Conservation (phyloP, 2,113 vertebrate species). For the Pangasianodon gigas region DNA sequence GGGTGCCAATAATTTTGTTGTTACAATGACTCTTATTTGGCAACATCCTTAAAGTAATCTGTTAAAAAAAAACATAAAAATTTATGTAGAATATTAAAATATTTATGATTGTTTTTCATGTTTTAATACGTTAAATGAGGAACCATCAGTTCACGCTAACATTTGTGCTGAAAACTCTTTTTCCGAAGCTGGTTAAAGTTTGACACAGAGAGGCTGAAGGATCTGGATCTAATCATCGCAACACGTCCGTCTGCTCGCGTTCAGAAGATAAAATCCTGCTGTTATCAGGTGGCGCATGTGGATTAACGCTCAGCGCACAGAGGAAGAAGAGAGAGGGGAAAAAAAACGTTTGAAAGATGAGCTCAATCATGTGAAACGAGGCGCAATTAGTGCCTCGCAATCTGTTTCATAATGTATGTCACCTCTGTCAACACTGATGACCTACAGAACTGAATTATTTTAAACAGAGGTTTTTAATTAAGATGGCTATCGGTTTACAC, state of each 20-base stretch:
- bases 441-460: neutral
- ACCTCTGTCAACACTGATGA: neutral
- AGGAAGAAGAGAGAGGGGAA: neutral
- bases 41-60: neutral
- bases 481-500: neutral
- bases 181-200: neutral
- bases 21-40: neutral
- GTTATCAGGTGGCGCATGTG: neutral
- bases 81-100: too few species aligned
- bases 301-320: neutral
- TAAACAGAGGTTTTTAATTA: neutral
- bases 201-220: neutral
- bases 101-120: too few species aligned
- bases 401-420: neutral
- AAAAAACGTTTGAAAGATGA: neutral
- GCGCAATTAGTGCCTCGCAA: neutral
- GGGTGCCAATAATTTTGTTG: neutral
- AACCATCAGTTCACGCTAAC: neutral
- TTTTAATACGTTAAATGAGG: neutral
- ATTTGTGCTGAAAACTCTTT: neutral
- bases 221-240: neutral
- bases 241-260: neutral
- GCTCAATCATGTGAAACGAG: neutral
- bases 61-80: neutral
- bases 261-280: neutral